phyloP scores from a whole-genome alignment of 2,888 invertebrate genomes.

The Parnassius apollo region DNA sequence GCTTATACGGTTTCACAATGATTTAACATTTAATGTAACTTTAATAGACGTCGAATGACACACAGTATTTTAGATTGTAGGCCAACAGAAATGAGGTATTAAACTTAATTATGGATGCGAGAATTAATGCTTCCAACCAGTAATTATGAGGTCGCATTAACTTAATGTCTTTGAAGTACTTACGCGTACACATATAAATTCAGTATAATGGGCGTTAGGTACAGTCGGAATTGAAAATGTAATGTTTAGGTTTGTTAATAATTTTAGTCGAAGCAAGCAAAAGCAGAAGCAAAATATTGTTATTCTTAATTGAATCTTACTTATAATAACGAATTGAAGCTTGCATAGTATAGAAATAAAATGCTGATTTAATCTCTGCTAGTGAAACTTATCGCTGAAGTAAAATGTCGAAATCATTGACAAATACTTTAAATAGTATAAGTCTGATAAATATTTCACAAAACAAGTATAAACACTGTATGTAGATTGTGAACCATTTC shows the following conservation, averaged over 20 bases:
- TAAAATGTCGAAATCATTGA: too few relatives aligned
- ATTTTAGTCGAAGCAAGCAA: too few relatives aligned
- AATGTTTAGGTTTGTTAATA: conserved; percentile 9
- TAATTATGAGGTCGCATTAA: conserved; percentile 80
- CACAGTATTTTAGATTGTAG: conserved; percentile 76
- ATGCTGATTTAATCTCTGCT: too few relatives aligned
- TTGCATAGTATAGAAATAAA: too few relatives aligned
- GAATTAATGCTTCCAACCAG: conserved; percentile 76
- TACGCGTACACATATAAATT: conserved; percentile 39
- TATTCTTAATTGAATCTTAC: too few relatives aligned
- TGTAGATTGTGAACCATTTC: too few relatives aligned
- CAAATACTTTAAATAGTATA: too few relatives aligned
- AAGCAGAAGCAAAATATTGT: too few relatives aligned
- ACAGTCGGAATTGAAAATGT: conserved; percentile 37
- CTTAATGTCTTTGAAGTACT: conserved; percentile 74
- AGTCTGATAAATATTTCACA: too few relatives aligned
- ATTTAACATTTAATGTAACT: conserved; percentile 65
- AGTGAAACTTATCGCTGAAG: too few relatives aligned
- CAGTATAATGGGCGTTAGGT: conserved; percentile 40
- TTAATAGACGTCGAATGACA: conserved; percentile 66
- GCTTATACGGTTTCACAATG: conserved; percentile 41
- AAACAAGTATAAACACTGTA: too few relatives aligned
- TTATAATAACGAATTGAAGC: too few relatives aligned
- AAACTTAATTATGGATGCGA: conserved; percentile 79
- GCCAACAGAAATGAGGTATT: conserved; percentile 76